Conservation (phyloP, 2,113 vertebrate species). For the Phasianus colchicus region DNA sequence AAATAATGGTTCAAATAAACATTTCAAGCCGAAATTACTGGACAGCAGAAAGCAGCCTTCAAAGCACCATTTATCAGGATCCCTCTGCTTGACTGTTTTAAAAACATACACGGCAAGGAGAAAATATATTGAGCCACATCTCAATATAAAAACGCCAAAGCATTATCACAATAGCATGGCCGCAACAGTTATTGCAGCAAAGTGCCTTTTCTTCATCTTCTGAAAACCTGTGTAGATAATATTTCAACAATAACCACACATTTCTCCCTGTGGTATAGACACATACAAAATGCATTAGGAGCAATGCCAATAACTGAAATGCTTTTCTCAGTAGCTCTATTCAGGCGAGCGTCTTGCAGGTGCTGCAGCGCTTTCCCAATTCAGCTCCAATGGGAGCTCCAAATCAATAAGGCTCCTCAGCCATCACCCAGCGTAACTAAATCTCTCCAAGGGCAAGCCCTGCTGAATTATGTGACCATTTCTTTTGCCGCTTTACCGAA, state of each 20-base stretch:
- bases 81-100: not conserved
- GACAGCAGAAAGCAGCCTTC: not conserved
- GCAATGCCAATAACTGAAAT: conserved; percentile 63
- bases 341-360: conserved; percentile 66
- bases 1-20: not conserved
- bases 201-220: conserved; percentile 56
- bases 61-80: not conserved
- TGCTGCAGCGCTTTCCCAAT: conserved; percentile 55
- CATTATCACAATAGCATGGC: not conserved
- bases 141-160: not conserved
- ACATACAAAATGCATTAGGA: conserved; percentile 65
- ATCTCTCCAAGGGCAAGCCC: conserved; percentile 71
- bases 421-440: conserved; percentile 55
- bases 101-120: not conserved
- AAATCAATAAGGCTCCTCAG: conserved; percentile 66
- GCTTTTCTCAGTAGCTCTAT: conserved; percentile 55
- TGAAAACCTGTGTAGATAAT: conserved; percentile 43
- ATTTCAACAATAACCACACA: conserved; percentile 61
- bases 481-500: conserved; percentile 27
- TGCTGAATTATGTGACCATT: conserved; percentile 30
- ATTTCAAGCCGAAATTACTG: not conserved
- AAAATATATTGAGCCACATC: not conserved
- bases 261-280: conserved; percentile 57
- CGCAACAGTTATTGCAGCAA: not conserved
- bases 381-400: conserved; percentile 69